These are phyloP conservation scores for Liopterus haemorrhoidalis DNA, from an alignment of 2,888 invertebrate genomes.

Conservation along the genomic window DNA sequence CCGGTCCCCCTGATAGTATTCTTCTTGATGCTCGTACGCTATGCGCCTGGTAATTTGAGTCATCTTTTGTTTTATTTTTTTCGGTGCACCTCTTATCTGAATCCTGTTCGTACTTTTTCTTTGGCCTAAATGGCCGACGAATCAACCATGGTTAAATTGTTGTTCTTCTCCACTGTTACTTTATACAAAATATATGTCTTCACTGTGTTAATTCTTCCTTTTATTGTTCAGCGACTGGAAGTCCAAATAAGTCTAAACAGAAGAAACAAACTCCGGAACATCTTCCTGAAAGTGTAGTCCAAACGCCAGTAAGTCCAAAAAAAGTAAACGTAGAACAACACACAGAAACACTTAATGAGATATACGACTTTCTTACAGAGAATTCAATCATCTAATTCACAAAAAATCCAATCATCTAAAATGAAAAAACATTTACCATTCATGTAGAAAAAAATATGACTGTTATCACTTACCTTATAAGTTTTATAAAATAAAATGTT, in stretches of 20 bases:
- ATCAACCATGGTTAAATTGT: too few species aligned
- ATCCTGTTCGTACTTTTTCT: too few species aligned
- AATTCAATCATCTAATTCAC: slow-evolving; percentile 40
- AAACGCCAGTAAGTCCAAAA: slow-evolving; percentile 39
- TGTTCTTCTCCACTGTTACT: too few species aligned
- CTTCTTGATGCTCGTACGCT: too few species aligned
- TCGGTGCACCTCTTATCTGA: too few species aligned
- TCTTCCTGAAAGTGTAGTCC: slow-evolving; percentile 32
- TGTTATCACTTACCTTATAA: too few species aligned
- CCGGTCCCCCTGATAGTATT: too few species aligned
- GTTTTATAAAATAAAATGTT: slow-evolving; percentile 22
- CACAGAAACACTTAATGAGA: slow-evolving; percentile 16
- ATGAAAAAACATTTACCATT: slow-evolving; percentile 30
- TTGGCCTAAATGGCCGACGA: too few species aligned
- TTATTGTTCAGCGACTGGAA: slow-evolving; percentile 38
- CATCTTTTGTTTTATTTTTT: too few species aligned
- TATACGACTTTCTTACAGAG: slow-evolving; percentile 36
- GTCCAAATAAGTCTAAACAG: slow-evolving; percentile 41
- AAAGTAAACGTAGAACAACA: slow-evolving; percentile 5
- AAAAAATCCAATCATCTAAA: slow-evolving; percentile 36
- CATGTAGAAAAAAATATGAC: slow-evolving; percentile 24
- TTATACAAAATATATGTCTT: too few species aligned
- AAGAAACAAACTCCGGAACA: slow-evolving; percentile 38
- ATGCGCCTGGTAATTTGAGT: too few species aligned
- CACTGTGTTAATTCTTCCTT: too few species aligned